Base-by-base conservation (phyloP, 2,888 invertebrate species). In the Aleiodes alternator region DNA sequence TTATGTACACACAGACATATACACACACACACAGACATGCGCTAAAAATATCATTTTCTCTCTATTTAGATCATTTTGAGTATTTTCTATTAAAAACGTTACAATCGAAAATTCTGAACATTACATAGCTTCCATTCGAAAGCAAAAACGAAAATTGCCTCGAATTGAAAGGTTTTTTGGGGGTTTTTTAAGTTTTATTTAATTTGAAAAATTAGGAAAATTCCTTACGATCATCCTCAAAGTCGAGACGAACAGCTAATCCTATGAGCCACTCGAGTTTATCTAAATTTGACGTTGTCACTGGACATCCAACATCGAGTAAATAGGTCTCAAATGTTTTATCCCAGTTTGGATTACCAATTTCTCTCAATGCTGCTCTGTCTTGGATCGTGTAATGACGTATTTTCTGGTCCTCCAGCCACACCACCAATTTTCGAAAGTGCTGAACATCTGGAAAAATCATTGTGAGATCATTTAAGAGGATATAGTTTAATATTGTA, bases 331-430 rank as follows among this genome's bases (percentile, higher is more conserved):
- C 90, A 86, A 95, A 97, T 0, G 92, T 91, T 76, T 92, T 91
- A 53, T 92, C 91, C 98, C 98, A 98, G 69, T 92, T 90, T 3
- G 90, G 83, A 11, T 93, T 92, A 50, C 91, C 90, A 1, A 94
- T 92, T 80, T 95, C 92, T 57, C 96, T 92, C n/a, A 98, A 89
- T 0, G 91, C 92, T 80, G 92, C 93, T 11, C 97, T 91, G 79
- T 96, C 95, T 86, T 97, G 96, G 74, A 96, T 95, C 86, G 94
- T 94, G 82, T 96, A 97, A 81, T 95, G 94, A 11, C 97, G 93
- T 80, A 98, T 97, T 90, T 96, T 97, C 88, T 97, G 97, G 86
- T 97, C 96, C 90, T 98, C 98, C 72, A 98, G 88, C 98, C 98
- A 98, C 0, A 95, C 90, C 29, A 98, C 92, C 31, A 97, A 91